These are phyloP conservation scores for Falco cherrug DNA, from an alignment of 2,797 vertebrate species.

Conservation along the genomic window DNA sequence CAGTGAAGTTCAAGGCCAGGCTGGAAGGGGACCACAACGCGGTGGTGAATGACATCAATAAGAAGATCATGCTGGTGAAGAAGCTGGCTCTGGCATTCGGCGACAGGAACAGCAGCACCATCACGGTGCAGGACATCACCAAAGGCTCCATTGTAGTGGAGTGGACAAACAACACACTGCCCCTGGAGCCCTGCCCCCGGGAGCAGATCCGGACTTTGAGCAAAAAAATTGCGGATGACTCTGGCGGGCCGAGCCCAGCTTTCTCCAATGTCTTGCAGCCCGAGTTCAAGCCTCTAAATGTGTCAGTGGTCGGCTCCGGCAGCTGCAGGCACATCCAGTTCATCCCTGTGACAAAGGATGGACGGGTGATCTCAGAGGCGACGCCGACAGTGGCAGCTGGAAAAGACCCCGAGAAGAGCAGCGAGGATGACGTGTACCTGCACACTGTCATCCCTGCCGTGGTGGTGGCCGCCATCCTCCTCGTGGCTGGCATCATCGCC, in stretches of 20 bases:
- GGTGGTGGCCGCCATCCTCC: constrained; percentile 92
- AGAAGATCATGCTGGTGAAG: constrained; percentile 92
- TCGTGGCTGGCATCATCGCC: constrained; percentile 93
- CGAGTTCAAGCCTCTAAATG: constrained; percentile 86
- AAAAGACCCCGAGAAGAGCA: constrained; percentile 87
- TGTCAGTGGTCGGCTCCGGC: constrained; percentile 83
- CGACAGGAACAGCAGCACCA: constrained; percentile 92
- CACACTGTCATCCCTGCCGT: constrained; percentile 97
- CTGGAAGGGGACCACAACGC: constrained; percentile 87
- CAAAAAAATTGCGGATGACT: constrained; percentile 80
- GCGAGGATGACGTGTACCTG: constrained; percentile 93
- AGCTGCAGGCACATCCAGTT: constrained; percentile 88
- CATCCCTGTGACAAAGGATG: constrained; percentile 76
- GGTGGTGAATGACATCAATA: constrained; percentile 86
- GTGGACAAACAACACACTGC: constrained; percentile 95
- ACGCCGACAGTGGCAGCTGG: constrained; percentile 76
- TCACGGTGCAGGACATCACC: constrained; percentile 88
- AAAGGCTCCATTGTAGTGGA: constrained; percentile 93
- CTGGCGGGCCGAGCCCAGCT: constrained; percentile 77
- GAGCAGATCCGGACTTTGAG: constrained; percentile 88
- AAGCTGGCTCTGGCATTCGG: constrained; percentile 89
- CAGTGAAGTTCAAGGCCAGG: constrained; percentile 87
- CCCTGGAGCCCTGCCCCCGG: constrained; percentile 88
- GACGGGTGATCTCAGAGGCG: constrained; percentile 62
- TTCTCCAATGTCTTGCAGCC: constrained; percentile 86